A percentile compares a stretch with the other conserved stretches of the same genome.
Evolutionary conservation across 1,140 invertebrate species (phyloP).

Genomic region (Achroia grisella): DNA sequence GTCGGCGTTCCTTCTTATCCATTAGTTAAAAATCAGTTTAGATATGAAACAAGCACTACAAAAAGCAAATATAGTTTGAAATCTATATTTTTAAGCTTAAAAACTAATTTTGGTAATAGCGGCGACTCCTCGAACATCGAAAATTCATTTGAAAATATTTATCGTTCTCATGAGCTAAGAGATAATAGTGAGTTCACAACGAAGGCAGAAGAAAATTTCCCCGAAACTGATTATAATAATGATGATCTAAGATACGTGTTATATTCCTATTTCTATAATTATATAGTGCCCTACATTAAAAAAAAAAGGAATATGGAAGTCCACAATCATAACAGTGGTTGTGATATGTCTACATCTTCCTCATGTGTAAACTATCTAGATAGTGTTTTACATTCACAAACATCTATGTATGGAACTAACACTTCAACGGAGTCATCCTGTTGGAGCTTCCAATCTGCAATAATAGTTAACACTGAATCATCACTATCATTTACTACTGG

Average conservation of each 20-base stretch:
- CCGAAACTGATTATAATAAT: too few relatives aligned
- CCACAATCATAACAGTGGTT: too few relatives aligned
- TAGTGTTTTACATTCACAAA: too few relatives aligned
- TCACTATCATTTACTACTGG: slow-evolving; percentile 19
- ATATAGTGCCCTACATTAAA: too few relatives aligned
- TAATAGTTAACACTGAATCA: slow-evolving; percentile 21
- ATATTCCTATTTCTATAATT: too few relatives aligned
- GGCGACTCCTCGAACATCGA: background rate
- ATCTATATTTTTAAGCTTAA: background rate
- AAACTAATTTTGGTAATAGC: background rate
- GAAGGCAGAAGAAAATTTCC: background rate
- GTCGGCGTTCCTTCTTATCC: slow-evolving; percentile 18
- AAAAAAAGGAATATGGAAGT: too few relatives aligned
- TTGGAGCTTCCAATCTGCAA: slow-evolving; percentile 15
- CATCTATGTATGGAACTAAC: too few relatives aligned
- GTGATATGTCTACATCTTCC: too few relatives aligned
- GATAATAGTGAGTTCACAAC: too few relatives aligned
- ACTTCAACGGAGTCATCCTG: too few relatives aligned
- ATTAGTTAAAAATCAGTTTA: background rate
- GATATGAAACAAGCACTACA: background rate
- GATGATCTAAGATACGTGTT: too few relatives aligned
- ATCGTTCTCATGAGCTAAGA: background rate
- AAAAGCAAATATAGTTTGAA: background rate
- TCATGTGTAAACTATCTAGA: too few relatives aligned
- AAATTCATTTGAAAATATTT: background rate